A percentile compares a stretch with the other conserved stretches of the same genome.
Conservation (phyloP, 2,797 vertebrate species). For the Siniperca scherzeri region DNA sequence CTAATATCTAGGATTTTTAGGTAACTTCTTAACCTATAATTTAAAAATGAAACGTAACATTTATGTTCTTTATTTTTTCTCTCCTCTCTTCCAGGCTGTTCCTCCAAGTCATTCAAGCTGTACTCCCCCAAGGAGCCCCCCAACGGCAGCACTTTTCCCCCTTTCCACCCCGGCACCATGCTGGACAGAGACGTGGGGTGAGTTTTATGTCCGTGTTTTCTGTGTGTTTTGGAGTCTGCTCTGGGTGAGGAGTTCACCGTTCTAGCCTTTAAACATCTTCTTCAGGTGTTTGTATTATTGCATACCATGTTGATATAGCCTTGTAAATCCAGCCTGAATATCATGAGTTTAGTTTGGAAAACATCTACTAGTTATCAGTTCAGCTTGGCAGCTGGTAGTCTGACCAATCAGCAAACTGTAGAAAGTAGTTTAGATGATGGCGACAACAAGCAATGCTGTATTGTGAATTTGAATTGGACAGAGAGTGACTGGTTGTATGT, state of each 20-base stretch:
- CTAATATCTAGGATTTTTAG: neutral
- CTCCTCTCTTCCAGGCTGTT: slow-evolving; percentile 90
- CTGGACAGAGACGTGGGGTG: slow-evolving; percentile 99
- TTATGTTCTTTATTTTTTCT: neutral
- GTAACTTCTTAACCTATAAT: neutral
- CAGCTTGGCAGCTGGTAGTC: neutral
- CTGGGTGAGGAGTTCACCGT: neutral
- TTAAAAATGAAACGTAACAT: neutral
- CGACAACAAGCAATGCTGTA: neutral
- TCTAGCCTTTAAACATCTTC: neutral
- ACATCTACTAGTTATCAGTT: neutral
- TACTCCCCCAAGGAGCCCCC: slow-evolving; percentile 92
- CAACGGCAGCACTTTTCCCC: slow-evolving; percentile 96
- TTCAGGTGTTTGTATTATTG: neutral
- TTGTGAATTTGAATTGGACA: slow-evolving; percentile 12
- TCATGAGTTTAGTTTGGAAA: slow-evolving; percentile 16
- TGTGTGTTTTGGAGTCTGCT: slow-evolving; percentile 18
- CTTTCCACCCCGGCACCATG: slow-evolving; percentile 99
- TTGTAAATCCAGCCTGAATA: neutral
- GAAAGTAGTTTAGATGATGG: neutral
- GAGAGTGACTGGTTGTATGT: neutral
- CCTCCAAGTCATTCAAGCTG: slow-evolving; percentile 99
- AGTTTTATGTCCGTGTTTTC: slow-evolving; percentile 48
- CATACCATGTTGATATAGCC: neutral
- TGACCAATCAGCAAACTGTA: slow-evolving; percentile 24